Conservation (phyloP, 2,113 vertebrate species). For the Pipa parva region DNA sequence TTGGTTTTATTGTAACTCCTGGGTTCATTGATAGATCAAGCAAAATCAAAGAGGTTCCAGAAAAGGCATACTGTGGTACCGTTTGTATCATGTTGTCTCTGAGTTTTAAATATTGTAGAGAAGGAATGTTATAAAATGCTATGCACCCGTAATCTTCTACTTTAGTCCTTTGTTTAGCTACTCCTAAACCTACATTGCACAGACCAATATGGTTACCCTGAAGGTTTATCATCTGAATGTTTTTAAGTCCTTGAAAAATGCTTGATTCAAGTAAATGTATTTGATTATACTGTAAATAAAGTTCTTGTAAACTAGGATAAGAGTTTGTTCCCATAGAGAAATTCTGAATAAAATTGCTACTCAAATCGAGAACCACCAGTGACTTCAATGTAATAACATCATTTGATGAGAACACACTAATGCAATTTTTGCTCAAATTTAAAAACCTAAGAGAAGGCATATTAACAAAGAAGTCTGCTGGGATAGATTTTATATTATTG, state of each 20-base stretch:
- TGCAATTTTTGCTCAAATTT: conserved; percentile 88
- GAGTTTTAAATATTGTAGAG: conserved; percentile 70
- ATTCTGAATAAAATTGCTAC: conserved; percentile 71
- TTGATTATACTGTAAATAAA: conserved; percentile 73
- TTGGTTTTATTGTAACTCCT: conserved; percentile 64
- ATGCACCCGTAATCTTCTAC: conserved; percentile 59
- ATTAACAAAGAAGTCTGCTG: conserved; percentile 66
- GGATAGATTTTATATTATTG: conserved; percentile 78
- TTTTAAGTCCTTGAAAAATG: conserved; percentile 70
- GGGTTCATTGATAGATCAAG: conserved; percentile 82
- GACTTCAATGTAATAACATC: conserved; percentile 50
- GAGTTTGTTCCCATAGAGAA: conserved; percentile 57
- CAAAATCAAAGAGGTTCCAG: conserved; percentile 63
- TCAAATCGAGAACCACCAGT: conserved; percentile 72
- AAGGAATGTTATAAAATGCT: conserved; percentile 60
- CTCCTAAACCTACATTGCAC: conserved; percentile 52
- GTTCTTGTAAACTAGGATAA: conserved; percentile 59
- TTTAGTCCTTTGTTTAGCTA: conserved; percentile 41
- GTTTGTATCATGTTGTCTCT: conserved; percentile 67
- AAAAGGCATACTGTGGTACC: conserved; percentile 66
- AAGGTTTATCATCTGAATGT: conserved; percentile 69
- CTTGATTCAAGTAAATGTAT: conserved; percentile 60
- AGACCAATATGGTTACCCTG: conserved; percentile 73
- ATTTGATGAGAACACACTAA: conserved; percentile 61
- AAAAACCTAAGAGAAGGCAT: conserved; percentile 73